Evolutionary conservation across 1,140 invertebrate genomes (phyloP).

Genomic region (Drosophila simulans): DNA sequence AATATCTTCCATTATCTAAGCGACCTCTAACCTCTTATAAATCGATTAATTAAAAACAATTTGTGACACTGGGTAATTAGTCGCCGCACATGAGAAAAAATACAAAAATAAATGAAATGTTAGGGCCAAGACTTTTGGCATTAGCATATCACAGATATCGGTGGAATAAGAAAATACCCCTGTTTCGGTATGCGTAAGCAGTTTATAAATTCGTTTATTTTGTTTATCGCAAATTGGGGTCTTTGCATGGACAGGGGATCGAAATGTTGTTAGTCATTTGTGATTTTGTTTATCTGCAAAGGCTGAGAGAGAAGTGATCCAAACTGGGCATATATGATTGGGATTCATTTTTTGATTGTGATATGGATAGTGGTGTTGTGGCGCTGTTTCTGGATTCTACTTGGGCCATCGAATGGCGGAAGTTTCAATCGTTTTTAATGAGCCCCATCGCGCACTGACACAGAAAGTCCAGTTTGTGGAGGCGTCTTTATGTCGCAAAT

Average conservation of each 20-base stretch:
- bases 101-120: slow-evolving; percentile 3
- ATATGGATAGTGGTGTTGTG: not conserved
- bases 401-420: slow-evolving; percentile 42
- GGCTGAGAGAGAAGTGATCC: slow-evolving; percentile 18
- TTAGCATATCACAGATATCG: slow-evolving; percentile 61
- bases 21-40: slow-evolving; percentile 51
- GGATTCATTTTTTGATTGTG: not conserved
- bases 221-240: slow-evolving; percentile 58
- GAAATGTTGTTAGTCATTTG: slow-evolving; percentile 28
- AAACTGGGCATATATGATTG: not conserved
- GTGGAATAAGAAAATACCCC: not conserved
- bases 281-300: slow-evolving; percentile 12
- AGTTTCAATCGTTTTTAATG: slow-evolving; percentile 78
- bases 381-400: not conserved
- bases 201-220: slow-evolving; percentile 29
- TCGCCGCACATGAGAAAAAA: slow-evolving; percentile 3
- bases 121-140: slow-evolving; percentile 41
- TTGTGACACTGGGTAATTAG: slow-evolving; percentile 28
- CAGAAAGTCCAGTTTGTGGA: slow-evolving; percentile 19
- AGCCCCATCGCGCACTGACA: slow-evolving; percentile 32
- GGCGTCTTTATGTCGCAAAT: not conserved
- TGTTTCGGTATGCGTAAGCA: slow-evolving; percentile 25
- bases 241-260: slow-evolving; percentile 55
- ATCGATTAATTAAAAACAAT: slow-evolving; percentile 50
- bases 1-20: not conserved